These are phyloP conservation scores for Dendropsophus ebraccatus DNA, from an alignment of 2,113 vertebrate genomes.

Conservation along the genomic window DNA sequence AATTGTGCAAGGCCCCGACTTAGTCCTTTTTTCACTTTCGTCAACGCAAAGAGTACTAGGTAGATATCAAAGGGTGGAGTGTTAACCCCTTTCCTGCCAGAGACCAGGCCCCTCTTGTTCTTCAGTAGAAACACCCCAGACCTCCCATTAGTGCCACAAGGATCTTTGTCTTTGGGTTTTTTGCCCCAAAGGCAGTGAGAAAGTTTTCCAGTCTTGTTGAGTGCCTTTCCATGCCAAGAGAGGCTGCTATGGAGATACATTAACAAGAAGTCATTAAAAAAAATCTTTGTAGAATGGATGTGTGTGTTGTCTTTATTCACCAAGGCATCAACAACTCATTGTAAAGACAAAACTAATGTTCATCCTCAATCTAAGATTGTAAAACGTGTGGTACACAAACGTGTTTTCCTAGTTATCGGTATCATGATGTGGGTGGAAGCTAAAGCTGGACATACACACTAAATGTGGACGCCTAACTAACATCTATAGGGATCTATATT, in stretches of 20 bases:
- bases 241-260: conserved; percentile 28
- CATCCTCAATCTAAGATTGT: neutral
- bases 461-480: too few species aligned
- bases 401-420: neutral
- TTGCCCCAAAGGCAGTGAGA: neutral
- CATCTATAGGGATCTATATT: too few species aligned
- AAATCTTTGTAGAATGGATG: conserved; percentile 28
- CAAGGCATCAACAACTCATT: neutral
- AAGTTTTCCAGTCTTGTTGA: conserved; percentile 40
- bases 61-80: neutral
- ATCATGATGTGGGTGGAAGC: neutral
- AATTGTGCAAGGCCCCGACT: neutral
- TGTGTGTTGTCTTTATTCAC: conserved; percentile 3
- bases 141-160: neutral
- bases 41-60: neutral
- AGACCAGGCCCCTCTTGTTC: neutral
- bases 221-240: conserved; percentile 31
- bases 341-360: neutral
- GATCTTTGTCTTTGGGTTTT: neutral
- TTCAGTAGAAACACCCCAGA: neutral
- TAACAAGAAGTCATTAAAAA: conserved; percentile 38
- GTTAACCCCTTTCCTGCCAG: neutral
- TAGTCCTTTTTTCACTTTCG: neutral
- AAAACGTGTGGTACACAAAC: neutral
- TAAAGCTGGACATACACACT: too few species aligned